phyloP scores from a whole-genome alignment of 2,888 invertebrate species.

The Phaonia tiefii region DNA sequence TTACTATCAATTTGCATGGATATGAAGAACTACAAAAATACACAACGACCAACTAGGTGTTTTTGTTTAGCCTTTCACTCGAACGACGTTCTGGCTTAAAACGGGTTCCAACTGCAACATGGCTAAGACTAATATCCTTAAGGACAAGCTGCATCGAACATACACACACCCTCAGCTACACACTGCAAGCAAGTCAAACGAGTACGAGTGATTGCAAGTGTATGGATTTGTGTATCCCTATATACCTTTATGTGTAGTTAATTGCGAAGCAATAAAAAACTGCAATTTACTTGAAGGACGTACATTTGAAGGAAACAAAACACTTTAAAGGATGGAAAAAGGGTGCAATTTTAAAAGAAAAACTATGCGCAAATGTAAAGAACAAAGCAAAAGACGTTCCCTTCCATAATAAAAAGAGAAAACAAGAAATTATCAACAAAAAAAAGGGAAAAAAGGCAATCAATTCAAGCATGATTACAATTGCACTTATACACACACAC shows the following conservation, averaged over 20 bases:
- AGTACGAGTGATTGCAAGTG: background rate
- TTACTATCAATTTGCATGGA: constrained; percentile 35
- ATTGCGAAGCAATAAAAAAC: constrained; percentile 76
- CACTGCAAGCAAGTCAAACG: background rate
- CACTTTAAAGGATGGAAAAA: constrained; percentile 59
- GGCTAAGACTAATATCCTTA: constrained; percentile 29
- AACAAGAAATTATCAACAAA: background rate
- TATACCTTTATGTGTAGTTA: constrained; percentile 71
- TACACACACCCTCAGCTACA: constrained; percentile 21
- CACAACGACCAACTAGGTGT: background rate
- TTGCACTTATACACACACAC: constrained; percentile 58
- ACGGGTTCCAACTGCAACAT: constrained; percentile 11
- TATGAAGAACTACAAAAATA: background rate
- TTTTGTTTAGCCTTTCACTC: constrained; percentile 23
- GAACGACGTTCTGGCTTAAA: too few species aligned
- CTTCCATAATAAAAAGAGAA: constrained; percentile 41
- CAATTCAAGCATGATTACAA: constrained; percentile 72
- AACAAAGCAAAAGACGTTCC: constrained; percentile 38
- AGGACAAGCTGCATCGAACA: constrained; percentile 37
- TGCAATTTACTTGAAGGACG: constrained; percentile 76
- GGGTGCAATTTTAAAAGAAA: constrained; percentile 37
- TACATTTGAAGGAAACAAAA: constrained; percentile 53
- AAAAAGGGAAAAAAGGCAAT: constrained; percentile 64
- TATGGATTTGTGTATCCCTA: background rate
- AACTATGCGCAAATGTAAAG: constrained; percentile 23